Conservation (phyloP, 2,797 vertebrate species). For the Momotus momota region DNA sequence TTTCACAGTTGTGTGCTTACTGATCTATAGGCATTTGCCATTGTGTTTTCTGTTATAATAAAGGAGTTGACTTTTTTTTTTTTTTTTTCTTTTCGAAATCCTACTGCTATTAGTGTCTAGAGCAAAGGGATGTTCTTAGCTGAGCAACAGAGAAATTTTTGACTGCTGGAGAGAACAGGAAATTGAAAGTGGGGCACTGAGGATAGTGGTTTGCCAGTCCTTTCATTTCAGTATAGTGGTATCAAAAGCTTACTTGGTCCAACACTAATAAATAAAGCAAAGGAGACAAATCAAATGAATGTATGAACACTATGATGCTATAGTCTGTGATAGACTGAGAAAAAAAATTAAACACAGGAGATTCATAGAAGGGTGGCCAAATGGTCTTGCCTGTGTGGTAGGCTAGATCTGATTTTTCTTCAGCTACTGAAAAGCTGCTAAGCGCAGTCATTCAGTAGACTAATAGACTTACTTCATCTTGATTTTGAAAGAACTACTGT, state of each 20-base stretch:
- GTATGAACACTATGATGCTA: accelerated
- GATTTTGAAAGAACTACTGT: constrained; percentile 22
- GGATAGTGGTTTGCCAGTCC: not conserved
- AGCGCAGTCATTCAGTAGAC: not conserved
- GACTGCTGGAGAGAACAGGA: not conserved
- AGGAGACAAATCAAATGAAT: not conserved
- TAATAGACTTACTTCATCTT: not conserved
- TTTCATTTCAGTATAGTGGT: not conserved
- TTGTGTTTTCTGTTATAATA: not conserved
- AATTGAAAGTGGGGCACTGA: not conserved
- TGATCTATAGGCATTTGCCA: not conserved
- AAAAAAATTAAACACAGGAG: not conserved
- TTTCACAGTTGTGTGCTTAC: not conserved
- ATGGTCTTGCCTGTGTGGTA: not conserved
- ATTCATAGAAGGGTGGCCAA: not conserved
- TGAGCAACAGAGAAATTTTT: not conserved
- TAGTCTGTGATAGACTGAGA: not conserved
- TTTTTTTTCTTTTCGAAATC: not conserved
- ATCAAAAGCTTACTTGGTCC: not conserved
- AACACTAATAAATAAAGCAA: not conserved
- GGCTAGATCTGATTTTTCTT: not conserved
- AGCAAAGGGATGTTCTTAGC: not conserved
- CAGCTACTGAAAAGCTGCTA: not conserved
- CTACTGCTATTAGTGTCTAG: not conserved
- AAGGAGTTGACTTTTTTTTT: not conserved